These are phyloP conservation scores for Rotaria magnacalcarata DNA, from an alignment of 2,888 invertebrate species.

Conservation along the genomic window DNA sequence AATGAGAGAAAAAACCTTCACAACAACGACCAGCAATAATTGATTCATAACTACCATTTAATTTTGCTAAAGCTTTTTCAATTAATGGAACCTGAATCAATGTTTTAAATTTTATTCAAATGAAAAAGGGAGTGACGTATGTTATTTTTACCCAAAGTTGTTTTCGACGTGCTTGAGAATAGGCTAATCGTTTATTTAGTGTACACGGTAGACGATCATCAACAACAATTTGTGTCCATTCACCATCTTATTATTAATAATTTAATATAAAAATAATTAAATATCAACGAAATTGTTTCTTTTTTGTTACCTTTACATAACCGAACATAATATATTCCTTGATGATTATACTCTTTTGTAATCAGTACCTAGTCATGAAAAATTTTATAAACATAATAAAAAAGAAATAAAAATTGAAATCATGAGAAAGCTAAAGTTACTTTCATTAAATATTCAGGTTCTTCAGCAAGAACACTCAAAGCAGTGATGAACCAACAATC, in stretches of 20 bases:
- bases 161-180: constrained; percentile 82
- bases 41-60: constrained; percentile 46
- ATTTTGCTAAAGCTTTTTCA: constrained; percentile 46
- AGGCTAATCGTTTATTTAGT: constrained; percentile 80
- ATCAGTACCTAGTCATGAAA: constrained; percentile 24
- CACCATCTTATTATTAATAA: constrained; percentile 70
- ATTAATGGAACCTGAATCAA: constrained; percentile 55
- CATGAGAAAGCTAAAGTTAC: background rate
- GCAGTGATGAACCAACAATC: constrained; percentile 47
- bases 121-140: background rate
- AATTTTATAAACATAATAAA: background rate
- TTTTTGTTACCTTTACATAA: constrained; percentile 74
- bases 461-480: constrained; percentile 43
- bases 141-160: constrained; percentile 77
- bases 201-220: constrained; percentile 94
- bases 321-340: constrained; percentile 62
- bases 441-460: constrained; percentile 35
- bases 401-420: background rate
- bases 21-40: constrained; percentile 46
- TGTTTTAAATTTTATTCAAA: too few species aligned
- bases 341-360: constrained; percentile 43
- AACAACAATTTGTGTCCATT: constrained; percentile 89
- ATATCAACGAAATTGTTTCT: too few species aligned
- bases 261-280: too few species aligned
- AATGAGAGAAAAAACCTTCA: constrained; percentile 38